Evolutionary conservation across 2,888 invertebrate genomes (phyloP).

Genomic region (Volucella zonaria): DNA sequence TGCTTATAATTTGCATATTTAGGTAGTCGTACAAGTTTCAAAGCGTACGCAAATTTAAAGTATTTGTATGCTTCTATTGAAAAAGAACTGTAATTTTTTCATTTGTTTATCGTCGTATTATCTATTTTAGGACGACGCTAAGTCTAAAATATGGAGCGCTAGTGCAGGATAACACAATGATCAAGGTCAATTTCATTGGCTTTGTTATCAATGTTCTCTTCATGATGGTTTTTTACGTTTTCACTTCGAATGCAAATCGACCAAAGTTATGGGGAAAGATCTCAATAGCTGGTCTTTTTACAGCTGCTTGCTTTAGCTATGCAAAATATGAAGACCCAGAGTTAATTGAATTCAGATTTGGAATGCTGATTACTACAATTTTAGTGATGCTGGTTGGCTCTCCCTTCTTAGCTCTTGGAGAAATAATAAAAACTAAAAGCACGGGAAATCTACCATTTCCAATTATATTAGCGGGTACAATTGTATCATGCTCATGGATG

Average conservation of each 20-base stretch:
- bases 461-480: slow-evolving; percentile 90
- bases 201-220: slow-evolving; percentile 88
- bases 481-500: slow-evolving; percentile 84
- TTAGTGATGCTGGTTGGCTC: slow-evolving; percentile 87
- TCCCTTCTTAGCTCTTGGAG: slow-evolving; percentile 87
- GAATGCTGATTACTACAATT: slow-evolving; percentile 86
- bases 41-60: too few relatives aligned
- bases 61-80: too few relatives aligned
- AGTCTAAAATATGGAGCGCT: slow-evolving; percentile 90
- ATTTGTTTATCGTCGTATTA: background rate
- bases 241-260: slow-evolving; percentile 84
- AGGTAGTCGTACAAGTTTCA: too few relatives aligned
- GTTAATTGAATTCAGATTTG: slow-evolving; percentile 87
- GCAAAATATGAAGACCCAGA: slow-evolving; percentile 86
- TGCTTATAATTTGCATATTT: too few relatives aligned
- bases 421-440: slow-evolving; percentile 91
- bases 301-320: slow-evolving; percentile 86
- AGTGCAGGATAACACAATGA: slow-evolving; percentile 89
- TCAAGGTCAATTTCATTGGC: slow-evolving; percentile 90
- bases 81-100: too few relatives aligned
- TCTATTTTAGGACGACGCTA: slow-evolving; percentile 85
- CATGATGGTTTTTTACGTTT: slow-evolving; percentile 86
- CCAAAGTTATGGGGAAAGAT: slow-evolving; percentile 84
- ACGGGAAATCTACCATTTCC: slow-evolving; percentile 95
- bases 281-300: slow-evolving; percentile 84